Percentiles rank a stretch among this genome's conserved stretches.
These are phyloP conservation scores for Thecophora atra DNA, from an alignment of 2,888 invertebrate genomes.

Conservation along the genomic window DNA sequence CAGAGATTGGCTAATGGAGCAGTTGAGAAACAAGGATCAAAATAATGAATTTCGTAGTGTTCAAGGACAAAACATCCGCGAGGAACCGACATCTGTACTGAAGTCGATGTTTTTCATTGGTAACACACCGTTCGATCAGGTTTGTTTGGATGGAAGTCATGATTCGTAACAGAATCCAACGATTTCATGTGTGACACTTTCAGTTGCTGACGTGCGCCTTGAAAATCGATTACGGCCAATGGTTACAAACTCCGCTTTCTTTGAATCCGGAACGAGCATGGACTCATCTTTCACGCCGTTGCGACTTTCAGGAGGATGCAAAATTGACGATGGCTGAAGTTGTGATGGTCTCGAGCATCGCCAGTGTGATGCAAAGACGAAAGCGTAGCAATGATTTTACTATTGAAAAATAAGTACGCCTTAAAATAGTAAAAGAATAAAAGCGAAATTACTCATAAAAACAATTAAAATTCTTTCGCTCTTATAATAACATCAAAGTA, in stretches of 20 bases:
- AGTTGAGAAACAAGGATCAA: conserved; percentile 67
- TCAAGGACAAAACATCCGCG: conserved; percentile 63
- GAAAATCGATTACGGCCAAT: conserved; percentile 66
- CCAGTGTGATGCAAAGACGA: conserved; percentile 61
- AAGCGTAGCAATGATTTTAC: conserved; percentile 47
- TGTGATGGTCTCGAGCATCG: conserved; percentile 65
- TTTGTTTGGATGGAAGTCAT: conserved; percentile 53
- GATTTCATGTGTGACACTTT: conserved; percentile 23
- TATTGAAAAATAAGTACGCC: too few relatives aligned
- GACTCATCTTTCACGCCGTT: conserved; percentile 66
- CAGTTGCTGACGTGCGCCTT: conserved; percentile 66
- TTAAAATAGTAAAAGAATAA: too few relatives aligned
- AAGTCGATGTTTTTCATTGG: conserved; percentile 86
- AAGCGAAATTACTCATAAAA: too few relatives aligned
- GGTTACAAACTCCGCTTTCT: conserved; percentile 67
- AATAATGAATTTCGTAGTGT: conserved; percentile 59
- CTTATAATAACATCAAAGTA: too few relatives aligned
- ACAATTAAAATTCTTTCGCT: too few relatives aligned
- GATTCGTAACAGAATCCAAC: neutral
- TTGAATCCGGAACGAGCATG: conserved; percentile 66
- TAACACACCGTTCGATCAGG: conserved; percentile 79
- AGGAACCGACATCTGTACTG: conserved; percentile 69
- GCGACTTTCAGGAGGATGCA: conserved; percentile 66
- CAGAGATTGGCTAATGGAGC: conserved; percentile 74
- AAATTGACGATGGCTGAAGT: conserved; percentile 65